Evolutionary conservation across 1,140 invertebrate species (phyloP).

Genomic region (Leucophenga varia): DNA sequence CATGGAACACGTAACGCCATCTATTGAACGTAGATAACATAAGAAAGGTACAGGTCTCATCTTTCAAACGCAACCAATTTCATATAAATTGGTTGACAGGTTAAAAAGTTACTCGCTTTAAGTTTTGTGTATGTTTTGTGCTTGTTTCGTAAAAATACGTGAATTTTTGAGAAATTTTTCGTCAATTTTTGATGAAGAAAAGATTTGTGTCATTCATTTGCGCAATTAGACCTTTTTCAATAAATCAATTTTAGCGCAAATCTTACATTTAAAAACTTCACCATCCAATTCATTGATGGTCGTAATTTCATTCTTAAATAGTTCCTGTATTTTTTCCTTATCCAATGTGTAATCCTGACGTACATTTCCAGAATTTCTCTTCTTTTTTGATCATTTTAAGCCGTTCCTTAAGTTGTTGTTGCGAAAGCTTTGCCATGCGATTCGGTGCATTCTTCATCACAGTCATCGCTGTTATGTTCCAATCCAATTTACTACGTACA

Average conservation of each 20-base stretch:
- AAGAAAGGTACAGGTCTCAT: too few relatives aligned
- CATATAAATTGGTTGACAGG: too few relatives aligned
- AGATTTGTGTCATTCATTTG: too few relatives aligned
- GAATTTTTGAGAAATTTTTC: too few relatives aligned
- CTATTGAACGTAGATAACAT: too few relatives aligned
- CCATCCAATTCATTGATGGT: constrained; percentile 31
- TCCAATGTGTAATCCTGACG: constrained; percentile 41
- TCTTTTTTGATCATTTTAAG: constrained; percentile 46
- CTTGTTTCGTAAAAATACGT: too few relatives aligned
- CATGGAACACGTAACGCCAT: too few relatives aligned
- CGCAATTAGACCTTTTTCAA: constrained; percentile 44
- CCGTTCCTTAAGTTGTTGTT: constrained; percentile 43
- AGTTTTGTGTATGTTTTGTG: too few relatives aligned
- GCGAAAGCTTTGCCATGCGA: constrained; percentile 40
- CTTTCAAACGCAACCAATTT: too few relatives aligned
- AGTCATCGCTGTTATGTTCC: constrained; percentile 3
- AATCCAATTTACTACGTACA: background rate
- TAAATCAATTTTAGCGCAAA: constrained; percentile 48
- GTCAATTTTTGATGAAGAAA: too few relatives aligned
- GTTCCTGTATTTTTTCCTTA: constrained; percentile 41
- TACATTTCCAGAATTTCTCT: constrained; percentile 46
- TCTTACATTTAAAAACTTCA: constrained; percentile 47
- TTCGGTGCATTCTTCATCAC: constrained; percentile 18
- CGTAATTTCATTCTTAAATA: constrained; percentile 38
- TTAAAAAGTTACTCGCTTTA: too few relatives aligned